A percentile compares a stretch with the other conserved stretches of the same genome.
phyloP scores from a whole-genome alignment of 1,140 invertebrate species.

The Alviniconcha marisindica region DNA sequence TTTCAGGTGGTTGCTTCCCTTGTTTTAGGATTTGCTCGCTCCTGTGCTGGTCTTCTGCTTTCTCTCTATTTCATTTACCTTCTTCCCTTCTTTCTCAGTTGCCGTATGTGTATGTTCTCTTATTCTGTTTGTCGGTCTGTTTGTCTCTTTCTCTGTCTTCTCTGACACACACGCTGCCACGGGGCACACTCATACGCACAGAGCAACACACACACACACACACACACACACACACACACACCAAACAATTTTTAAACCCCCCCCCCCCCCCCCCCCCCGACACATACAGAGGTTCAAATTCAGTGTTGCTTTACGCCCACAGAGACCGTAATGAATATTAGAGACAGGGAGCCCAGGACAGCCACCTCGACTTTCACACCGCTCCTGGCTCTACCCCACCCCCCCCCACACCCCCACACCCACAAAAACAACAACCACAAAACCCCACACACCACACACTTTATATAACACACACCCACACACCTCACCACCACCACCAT shows the following conservation, averaged over 20 bases:
- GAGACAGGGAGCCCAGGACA: background rate
- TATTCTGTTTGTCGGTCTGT: background rate
- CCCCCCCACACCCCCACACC: too few relatives aligned
- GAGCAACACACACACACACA: too few relatives aligned
- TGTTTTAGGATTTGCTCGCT: background rate
- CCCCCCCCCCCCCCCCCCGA: background rate
- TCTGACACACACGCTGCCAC: too few relatives aligned
- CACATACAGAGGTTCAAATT: conserved; percentile 7
- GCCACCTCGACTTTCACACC: too few relatives aligned
- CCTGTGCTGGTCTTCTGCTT: background rate
- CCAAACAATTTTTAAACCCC: background rate
- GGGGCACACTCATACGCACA: too few relatives aligned
- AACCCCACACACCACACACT: background rate
- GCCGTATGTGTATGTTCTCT: background rate
- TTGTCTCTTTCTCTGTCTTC: too few relatives aligned
- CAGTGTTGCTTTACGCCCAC: background rate
- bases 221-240: background rate
- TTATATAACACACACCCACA: background rate
- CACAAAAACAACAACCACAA: background rate
- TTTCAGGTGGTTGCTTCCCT: conserved; percentile 1
- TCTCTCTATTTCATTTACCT: too few relatives aligned
- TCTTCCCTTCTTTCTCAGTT: too few relatives aligned
- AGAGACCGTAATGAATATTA: background rate
- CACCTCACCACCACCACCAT: too few relatives aligned
- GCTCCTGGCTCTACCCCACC: too few relatives aligned